Evolutionary conservation across 2,113 vertebrate genomes (phyloP), one percentile per base, ranked within the genome.

Genomic region (Lepus americanus): DNA sequence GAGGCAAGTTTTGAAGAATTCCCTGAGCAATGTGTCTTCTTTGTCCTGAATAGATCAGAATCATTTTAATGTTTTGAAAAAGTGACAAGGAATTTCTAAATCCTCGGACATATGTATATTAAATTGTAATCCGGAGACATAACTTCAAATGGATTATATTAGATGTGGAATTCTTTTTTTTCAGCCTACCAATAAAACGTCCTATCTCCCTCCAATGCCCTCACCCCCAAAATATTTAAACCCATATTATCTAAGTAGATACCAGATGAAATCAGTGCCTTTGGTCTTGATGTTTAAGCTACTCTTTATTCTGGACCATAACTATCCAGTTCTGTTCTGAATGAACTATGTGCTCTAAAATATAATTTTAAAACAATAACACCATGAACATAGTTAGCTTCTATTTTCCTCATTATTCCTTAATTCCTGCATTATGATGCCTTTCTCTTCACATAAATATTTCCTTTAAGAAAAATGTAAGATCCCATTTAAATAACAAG

Each of bases 1-100:
- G 25, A 23, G 64, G 31, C 20, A 31, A 53, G n/a, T 61, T 92
- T 74, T 81, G 80, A 88, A 87, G 55, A 51, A 20, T 94, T 82
- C 23, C 95, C 72, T 36, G 51, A 31, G 31, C 23, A 66, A 63
- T 59, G 5, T 87, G 27, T 80, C 76, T 44, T 89, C n/a, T 95
- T 87, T 29, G 51, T 89, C 27, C 70, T 90, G 51, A 92, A 74
- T 7, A 79, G 79, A 79, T 79, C 55, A 92, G 70, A 83, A 89
- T 49, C 11, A 9, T 90, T 96, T 83, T n/a, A 36, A 25, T 74
- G 63, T 44, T 94, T 89, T 94, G 92, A 94, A 36, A 95, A 79
- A 19, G 19, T 82, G 49, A n/a, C 36, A 78, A 89, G 14, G 5
- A 82, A 49, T 82, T 95, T 86, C 55, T 70, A 17, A 77, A 59